phyloP scores from a whole-genome alignment of 2,113 vertebrate species.

The Turdus rufiventris region DNA sequence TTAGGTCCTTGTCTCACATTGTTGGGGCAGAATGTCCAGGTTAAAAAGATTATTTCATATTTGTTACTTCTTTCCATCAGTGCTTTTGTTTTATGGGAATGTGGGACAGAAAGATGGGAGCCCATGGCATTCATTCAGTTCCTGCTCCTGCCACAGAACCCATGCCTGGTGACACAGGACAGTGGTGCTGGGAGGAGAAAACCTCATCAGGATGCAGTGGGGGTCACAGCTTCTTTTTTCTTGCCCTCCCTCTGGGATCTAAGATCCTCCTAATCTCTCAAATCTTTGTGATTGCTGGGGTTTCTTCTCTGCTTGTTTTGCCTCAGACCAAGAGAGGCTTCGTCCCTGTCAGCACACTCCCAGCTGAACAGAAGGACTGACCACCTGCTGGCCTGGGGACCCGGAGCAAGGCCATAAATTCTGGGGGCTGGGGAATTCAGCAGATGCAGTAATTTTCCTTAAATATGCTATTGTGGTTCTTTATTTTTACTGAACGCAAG shows the following conservation, averaged over 20 bases:
- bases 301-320: not conserved
- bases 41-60: not conserved
- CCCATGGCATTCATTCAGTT: not conserved
- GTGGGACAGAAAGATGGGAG: not conserved
- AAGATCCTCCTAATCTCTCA: not conserved
- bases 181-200: not conserved
- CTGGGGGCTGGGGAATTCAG: conserved; percentile 2
- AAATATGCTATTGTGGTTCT: not conserved
- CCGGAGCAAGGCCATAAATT: not conserved
- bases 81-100: not conserved
- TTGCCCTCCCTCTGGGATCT: not conserved
- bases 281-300: not conserved
- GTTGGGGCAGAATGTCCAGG: too few species aligned
- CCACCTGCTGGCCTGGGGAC: conserved; percentile 53
- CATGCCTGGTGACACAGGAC: fast-evolving
- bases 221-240: not conserved
- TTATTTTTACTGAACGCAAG: not conserved
- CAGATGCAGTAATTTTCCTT: conserved; percentile 43
- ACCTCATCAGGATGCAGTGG: not conserved
- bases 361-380: conserved; percentile 43
- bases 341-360: not conserved
- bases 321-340: not conserved
- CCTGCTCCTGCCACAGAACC: not conserved
- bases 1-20: not conserved
- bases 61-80: not conserved